Conservation (phyloP, 2,888 invertebrate genomes). For the Cerastoderma edule region DNA sequence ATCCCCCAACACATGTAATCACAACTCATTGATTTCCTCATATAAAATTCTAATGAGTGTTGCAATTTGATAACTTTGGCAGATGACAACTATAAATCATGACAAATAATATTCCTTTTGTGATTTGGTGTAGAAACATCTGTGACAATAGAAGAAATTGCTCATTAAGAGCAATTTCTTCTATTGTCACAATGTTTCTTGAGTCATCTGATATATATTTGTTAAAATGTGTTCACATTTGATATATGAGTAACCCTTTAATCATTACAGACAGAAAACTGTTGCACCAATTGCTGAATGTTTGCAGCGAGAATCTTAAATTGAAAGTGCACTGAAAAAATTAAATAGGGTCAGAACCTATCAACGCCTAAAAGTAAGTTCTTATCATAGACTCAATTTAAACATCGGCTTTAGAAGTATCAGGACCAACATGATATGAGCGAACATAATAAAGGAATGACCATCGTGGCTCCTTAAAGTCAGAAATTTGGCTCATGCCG, state of each 20-base stretch:
- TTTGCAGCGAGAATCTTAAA: not conserved
- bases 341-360: too few species aligned
- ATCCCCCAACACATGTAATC: not conserved
- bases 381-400: too few species aligned
- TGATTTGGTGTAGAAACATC: not conserved
- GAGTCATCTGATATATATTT: not conserved
- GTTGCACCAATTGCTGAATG: not conserved
- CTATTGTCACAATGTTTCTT: not conserved
- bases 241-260: not conserved
- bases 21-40: not conserved
- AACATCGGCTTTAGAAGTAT: too few species aligned
- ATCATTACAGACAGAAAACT: not conserved
- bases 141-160: constrained; percentile 4
- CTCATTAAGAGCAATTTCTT: not conserved
- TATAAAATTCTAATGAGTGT: not conserved
- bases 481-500: too few species aligned
- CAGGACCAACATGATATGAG: too few species aligned
- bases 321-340: too few species aligned
- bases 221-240: not conserved
- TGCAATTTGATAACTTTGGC: not conserved
- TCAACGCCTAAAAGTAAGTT: too few species aligned
- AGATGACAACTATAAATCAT: not conserved
- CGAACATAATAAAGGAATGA: too few species aligned
- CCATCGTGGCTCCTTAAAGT: too few species aligned
- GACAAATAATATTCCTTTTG: not conserved